Conservation (phyloP, 2,113 vertebrate species). For the Notiomystis cincta region DNA sequence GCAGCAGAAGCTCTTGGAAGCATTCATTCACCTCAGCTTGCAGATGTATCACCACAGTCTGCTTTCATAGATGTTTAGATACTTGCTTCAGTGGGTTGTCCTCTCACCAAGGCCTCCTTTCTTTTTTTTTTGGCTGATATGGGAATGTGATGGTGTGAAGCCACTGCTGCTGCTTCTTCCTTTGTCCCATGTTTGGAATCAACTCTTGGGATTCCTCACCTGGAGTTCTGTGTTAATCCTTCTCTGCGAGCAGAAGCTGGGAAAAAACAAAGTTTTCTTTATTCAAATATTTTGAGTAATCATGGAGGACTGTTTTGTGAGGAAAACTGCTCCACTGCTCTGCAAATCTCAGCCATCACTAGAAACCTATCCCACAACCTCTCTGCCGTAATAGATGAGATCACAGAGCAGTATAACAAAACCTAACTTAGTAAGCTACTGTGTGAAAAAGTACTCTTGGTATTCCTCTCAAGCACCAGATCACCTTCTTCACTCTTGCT, state of each 20-base stretch:
- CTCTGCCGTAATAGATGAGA: neutral
- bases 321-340: neutral
- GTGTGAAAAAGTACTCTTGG: neutral
- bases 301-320: neutral
- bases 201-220: neutral
- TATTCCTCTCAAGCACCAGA: neutral
- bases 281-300: neutral
- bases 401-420: neutral
- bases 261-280: constrained; percentile 22
- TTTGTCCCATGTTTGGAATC: neutral
- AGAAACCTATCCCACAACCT: neutral
- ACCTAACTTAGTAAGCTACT: neutral
- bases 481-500: neutral
- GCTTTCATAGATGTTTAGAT: neutral
- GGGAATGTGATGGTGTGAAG: neutral
- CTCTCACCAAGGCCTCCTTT: constrained; percentile 20
- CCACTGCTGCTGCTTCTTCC: neutral
- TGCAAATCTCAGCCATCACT: neutral
- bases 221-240: neutral
- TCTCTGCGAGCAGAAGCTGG: constrained; percentile 54
- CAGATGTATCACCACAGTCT: neutral
- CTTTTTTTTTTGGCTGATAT: neutral
- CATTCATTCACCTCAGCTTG: neutral
- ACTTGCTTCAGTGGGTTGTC: neutral
- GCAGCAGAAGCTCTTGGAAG: neutral